Conservation (phyloP, 2,888 invertebrate genomes). For the Lepas anatifera region DNA sequence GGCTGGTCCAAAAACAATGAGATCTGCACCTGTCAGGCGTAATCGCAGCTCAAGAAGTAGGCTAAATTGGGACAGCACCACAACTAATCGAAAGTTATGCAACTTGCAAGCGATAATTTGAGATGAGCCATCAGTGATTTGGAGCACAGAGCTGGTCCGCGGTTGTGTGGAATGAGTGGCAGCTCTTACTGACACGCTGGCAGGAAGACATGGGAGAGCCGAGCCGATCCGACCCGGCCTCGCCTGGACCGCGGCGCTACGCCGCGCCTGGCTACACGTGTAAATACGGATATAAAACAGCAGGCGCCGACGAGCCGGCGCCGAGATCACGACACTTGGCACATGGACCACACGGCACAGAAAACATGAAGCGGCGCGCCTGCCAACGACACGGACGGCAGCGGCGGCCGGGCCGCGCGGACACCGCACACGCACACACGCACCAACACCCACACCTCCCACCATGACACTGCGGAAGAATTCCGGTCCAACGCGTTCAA, state of each 20-base stretch:
- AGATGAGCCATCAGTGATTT: too few relatives aligned
- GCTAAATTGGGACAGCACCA: too few relatives aligned
- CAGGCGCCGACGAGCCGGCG: not conserved
- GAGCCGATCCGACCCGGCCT: not conserved
- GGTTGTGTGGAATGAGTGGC: too few relatives aligned
- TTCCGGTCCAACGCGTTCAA: not conserved
- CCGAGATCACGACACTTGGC: not conserved
- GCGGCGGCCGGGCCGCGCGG: not conserved
- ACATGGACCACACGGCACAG: constrained; percentile 7
- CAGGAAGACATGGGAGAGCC: not conserved
- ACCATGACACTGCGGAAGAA: not conserved
- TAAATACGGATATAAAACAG: constrained; percentile 1
- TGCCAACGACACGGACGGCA: not conserved
- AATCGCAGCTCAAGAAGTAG: too few relatives aligned
- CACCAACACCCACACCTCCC: not conserved
- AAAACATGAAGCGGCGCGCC: not conserved
- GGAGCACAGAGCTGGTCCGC: too few relatives aligned
- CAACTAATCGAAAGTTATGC: too few relatives aligned
- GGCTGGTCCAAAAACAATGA: too few relatives aligned
- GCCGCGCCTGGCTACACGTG: too few relatives aligned
- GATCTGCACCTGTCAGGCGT: too few relatives aligned
- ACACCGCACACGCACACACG: too few relatives aligned
- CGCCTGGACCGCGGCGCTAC: not conserved
- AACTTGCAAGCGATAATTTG: too few relatives aligned
- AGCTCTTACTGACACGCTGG: not conserved